Base-by-base conservation (phyloP, 2,797 vertebrate species). In the Leuciscus waleckii region DNA sequence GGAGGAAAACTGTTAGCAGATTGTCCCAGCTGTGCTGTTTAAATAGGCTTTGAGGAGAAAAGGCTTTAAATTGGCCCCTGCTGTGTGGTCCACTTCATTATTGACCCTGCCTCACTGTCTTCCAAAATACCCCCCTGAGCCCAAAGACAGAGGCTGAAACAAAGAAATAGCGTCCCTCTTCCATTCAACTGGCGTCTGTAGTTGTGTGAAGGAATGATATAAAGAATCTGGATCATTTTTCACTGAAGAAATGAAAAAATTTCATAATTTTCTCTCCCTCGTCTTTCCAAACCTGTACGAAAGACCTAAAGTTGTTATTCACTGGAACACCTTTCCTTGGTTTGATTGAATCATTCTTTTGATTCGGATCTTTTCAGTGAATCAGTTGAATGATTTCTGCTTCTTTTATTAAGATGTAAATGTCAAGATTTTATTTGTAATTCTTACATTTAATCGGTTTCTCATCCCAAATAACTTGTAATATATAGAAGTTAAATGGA, bases 41-140 rank as follows among this genome's bases (percentile, higher is more conserved):
- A 76, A 88, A 76, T 43, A 79, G 67, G 51, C 84, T 65, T 54
- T 85, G 85, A 58, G 29, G 39, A 82, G 85, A 81, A 85, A 83
- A 78, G n/a, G 70, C 75, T 43, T 54, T 80, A 85, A 87, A 85
- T 76, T 87, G 82, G 63, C 83, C 78, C 56, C 71, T 75, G 76
- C 82, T 81, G 87, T 86, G 85, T 68, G 80, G 83, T 88, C 79
- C 74, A 81, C 63, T 93, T 86, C 69, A 88, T 91, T 90, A 91
- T 90, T 90, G 82, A 91, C 84, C 88, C 79, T 82, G 29, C 86
- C 79, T 79, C 43, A 39, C 68, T 87, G 54, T 70, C 84, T 70
- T 43, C 54, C 74, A 77, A 49, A 23, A 80, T 29, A 29, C 73
- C 81, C 82, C 49, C 83, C 19, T 26, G 43, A 81, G 80, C 5